Conservation (phyloP, 2,113 vertebrate species). For the Heptranchias perlo region DNA sequence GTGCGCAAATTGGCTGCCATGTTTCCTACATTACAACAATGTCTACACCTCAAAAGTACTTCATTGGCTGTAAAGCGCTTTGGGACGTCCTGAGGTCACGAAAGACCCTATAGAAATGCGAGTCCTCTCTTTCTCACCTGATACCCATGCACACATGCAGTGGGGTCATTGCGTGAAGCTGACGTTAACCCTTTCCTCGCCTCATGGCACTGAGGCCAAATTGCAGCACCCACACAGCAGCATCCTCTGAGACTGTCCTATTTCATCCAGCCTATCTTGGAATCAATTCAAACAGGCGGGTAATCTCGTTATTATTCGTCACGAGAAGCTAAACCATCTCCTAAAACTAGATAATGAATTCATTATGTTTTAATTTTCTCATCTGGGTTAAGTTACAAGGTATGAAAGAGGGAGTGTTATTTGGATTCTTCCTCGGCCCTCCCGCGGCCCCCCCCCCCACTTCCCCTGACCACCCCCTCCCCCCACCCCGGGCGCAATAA, state of each 20-base stretch:
- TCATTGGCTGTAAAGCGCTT: not conserved
- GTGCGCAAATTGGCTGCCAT: not conserved
- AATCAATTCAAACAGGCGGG: not conserved
- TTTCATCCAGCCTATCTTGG: not conserved
- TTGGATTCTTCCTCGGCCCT: not conserved
- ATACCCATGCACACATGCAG: not conserved
- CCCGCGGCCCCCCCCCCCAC: not conserved
- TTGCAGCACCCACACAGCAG: not conserved
- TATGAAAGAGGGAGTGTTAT: not conserved
- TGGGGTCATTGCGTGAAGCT: not conserved
- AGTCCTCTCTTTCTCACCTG: not conserved
- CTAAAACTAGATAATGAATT: conserved; percentile 30
- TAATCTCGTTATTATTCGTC: not conserved
- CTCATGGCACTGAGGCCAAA: not conserved
- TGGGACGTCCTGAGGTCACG: not conserved
- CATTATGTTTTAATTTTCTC: conserved; percentile 35
- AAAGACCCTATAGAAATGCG: not conserved
- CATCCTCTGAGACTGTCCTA: not conserved
- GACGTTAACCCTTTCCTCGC: not conserved
- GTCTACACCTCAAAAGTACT: not conserved
- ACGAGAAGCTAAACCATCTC: not conserved
- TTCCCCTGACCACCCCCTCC: not conserved
- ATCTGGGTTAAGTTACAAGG: conserved; percentile 25
- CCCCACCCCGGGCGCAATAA: not conserved
- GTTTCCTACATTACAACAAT: not conserved